Conservation (phyloP, 2,113 vertebrate species). For the Brienomyrus brachyistius region DNA sequence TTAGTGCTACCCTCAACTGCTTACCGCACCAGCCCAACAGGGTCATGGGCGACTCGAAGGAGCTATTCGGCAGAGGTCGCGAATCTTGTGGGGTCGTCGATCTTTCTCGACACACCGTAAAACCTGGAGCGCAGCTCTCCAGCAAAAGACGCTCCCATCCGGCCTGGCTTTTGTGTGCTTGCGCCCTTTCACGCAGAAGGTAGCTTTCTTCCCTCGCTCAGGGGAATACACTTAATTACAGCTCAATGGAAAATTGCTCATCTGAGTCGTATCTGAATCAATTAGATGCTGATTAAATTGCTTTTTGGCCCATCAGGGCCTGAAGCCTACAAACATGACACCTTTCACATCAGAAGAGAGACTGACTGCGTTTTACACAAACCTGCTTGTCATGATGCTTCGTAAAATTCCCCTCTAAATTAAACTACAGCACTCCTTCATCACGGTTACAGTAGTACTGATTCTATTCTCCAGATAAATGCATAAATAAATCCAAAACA, state of each 20-base stretch:
- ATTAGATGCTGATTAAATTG: conserved; percentile 70
- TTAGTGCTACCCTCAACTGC: not conserved
- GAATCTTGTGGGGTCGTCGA: not conserved
- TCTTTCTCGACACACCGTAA: not conserved
- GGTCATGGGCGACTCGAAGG: not conserved
- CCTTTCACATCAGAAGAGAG: conserved; percentile 25
- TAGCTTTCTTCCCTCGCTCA: conserved; percentile 47
- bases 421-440: not conserved
- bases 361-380: conserved; percentile 6
- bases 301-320: conserved; percentile 49
- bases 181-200: conserved; percentile 47
- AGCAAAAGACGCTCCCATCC: not conserved
- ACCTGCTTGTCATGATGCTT: conserved; percentile 8
- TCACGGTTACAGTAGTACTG: not conserved
- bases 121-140: not conserved
- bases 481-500: not conserved
- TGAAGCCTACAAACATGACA: conserved; percentile 39
- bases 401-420: conserved; percentile 26
- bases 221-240: conserved; percentile 61
- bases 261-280: conserved; percentile 65
- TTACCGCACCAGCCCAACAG: not conserved
- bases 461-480: not conserved
- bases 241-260: conserved; percentile 61
- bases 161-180: conserved; percentile 14
- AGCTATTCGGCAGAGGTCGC: not conserved